Conservation (phyloP, 1,140 invertebrate species). For the Mya arenaria region DNA sequence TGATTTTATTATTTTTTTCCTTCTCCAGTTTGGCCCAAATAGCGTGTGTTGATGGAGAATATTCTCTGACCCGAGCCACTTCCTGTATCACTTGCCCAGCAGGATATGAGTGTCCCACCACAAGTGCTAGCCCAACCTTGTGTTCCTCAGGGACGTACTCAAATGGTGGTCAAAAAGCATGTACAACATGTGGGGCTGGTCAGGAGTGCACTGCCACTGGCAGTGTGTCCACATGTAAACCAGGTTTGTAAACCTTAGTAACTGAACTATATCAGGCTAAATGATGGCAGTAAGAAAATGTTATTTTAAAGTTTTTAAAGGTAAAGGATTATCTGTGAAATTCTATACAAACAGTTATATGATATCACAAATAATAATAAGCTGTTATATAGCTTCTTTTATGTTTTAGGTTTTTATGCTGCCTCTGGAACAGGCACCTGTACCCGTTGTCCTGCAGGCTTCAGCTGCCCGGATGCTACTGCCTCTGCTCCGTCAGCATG, state of each 20-base stretch:
- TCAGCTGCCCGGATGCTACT: constrained; percentile 59
- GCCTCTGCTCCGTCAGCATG: constrained; percentile 48
- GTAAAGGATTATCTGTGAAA: too few species aligned
- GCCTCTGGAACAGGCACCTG: constrained; percentile 66
- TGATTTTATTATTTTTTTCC: too few species aligned
- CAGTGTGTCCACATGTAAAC: constrained; percentile 45
- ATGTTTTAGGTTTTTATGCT: constrained; percentile 76
- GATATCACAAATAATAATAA: too few species aligned
- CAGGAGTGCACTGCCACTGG: constrained; percentile 73
- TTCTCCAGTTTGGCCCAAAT: constrained; percentile 59
- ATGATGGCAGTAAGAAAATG: neutral
- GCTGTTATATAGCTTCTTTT: neutral
- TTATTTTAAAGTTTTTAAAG: too few species aligned
- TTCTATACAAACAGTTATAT: too few species aligned
- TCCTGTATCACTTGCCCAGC: constrained; percentile 73
- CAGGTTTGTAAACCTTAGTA: constrained; percentile 8
- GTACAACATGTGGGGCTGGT: constrained; percentile 72
- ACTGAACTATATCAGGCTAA: neutral
- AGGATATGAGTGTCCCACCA: constrained; percentile 71
- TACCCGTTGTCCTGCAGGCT: constrained; percentile 69
- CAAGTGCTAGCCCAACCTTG: constrained; percentile 58
- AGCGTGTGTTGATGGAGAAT: constrained; percentile 68
- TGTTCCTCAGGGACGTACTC: constrained; percentile 72
- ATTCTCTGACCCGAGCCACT: constrained; percentile 67
- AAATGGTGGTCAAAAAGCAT: constrained; percentile 59